These are phyloP conservation scores for Zaprionus davidi DNA, from an alignment of 1,140 invertebrate genomes.

Conservation along the genomic window DNA sequence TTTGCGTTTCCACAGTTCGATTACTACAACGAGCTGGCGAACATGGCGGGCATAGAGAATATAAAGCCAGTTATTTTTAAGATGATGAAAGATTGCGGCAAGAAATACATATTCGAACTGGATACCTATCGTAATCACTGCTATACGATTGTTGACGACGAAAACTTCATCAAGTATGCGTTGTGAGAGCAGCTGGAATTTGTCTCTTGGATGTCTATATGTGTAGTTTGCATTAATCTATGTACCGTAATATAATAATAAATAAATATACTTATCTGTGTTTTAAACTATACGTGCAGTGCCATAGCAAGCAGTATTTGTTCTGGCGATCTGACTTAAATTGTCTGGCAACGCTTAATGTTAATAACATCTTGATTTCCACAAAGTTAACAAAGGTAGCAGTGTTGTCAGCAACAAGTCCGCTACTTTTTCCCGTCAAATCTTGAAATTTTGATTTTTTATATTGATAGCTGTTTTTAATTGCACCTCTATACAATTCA, in stretches of 20 bases:
- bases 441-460: too few species aligned
- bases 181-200: constrained; percentile 11
- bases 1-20: constrained; percentile 85
- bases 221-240: constrained; percentile 26
- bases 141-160: constrained; percentile 88
- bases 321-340: neutral
- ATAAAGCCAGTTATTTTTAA: constrained; percentile 89
- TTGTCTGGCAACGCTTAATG: constrained; percentile 9
- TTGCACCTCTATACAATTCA: too few species aligned
- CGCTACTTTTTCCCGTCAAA: too few species aligned
- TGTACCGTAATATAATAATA: constrained; percentile 4
- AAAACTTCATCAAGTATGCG: constrained; percentile 84
- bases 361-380: too few species aligned
- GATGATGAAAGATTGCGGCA: constrained; percentile 89
- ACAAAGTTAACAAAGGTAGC: too few species aligned
- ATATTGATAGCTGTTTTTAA: too few species aligned
- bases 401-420: too few species aligned
- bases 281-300: neutral
- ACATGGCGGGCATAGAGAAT: constrained; percentile 86
- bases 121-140: constrained; percentile 87
- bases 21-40: constrained; percentile 90
- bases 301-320: constrained; percentile 20
- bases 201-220: neutral
- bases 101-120: constrained; percentile 87
- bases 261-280: neutral